A percentile compares a stretch with the other conserved stretches of the same genome.
phyloP scores from a whole-genome alignment of 2,888 invertebrate species.

The Agrotis segetum region DNA sequence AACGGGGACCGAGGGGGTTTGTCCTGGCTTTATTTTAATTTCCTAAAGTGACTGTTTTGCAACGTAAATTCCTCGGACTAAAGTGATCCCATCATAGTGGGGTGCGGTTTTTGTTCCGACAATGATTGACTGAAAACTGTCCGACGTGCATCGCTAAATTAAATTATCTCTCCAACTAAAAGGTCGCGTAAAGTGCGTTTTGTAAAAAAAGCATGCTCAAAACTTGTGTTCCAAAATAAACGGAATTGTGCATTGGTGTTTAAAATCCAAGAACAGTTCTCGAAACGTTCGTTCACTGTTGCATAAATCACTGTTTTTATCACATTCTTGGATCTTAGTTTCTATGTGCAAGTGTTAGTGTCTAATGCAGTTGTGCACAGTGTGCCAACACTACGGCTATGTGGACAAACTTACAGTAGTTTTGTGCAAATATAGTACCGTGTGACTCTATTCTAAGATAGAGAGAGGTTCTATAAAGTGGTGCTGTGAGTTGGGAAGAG shows the following conservation, averaged over 20 bases:
- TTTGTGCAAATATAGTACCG: slow-evolving; percentile 82
- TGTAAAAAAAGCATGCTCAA: slow-evolving; percentile 68
- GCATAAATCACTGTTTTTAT: slow-evolving; percentile 66
- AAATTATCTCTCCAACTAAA: slow-evolving; percentile 57
- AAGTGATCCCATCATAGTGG: slow-evolving; percentile 74
- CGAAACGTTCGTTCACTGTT: slow-evolving; percentile 53
- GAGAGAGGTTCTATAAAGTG: slow-evolving; percentile 84
- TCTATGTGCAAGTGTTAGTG: slow-evolving; percentile 84
- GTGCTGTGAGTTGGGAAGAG: slow-evolving; percentile 78
- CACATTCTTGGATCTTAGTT: slow-evolving; percentile 80
- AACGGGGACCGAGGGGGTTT: slow-evolving; percentile 88
- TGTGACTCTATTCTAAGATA: slow-evolving; percentile 86
- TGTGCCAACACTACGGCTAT: slow-evolving; percentile 85
- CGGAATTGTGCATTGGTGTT: slow-evolving; percentile 60
- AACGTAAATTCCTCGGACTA: slow-evolving; percentile 83
- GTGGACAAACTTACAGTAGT: slow-evolving; percentile 83
- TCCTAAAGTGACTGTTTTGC: slow-evolving; percentile 89
- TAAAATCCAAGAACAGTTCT: slow-evolving; percentile 73
- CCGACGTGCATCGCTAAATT: slow-evolving; percentile 62
- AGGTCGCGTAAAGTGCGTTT: slow-evolving; percentile 66
- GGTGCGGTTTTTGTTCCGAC: slow-evolving; percentile 73
- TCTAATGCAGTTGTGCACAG: slow-evolving; percentile 83
- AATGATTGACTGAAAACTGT: slow-evolving; percentile 70
- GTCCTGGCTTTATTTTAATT: slow-evolving; percentile 88
- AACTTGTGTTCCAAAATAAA: slow-evolving; percentile 60